Evolutionary conservation across 2,113 vertebrate species (phyloP), one percentile per base, ranked within the genome.

Genomic region (Zosterops hypoxanthus): DNA sequence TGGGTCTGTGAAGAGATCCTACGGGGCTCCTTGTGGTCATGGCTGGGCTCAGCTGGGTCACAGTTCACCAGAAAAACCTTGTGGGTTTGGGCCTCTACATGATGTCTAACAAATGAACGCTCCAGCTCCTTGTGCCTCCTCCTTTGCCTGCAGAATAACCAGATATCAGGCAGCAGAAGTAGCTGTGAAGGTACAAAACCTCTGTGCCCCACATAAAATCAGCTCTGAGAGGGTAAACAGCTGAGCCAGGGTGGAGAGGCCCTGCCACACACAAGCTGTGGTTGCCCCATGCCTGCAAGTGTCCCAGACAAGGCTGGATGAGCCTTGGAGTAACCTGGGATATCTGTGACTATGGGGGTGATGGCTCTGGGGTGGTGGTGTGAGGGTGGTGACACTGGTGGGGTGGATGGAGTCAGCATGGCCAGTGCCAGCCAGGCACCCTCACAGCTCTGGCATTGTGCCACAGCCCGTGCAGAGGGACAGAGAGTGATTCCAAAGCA

Each of bases 1-100:
- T 0, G 3, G 21, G 60, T 18, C 31, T 75, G 56, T 1, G 3
- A 26, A 5, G 47, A 14, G 33, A 17, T 10, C 78, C 49, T 4
- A 0, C 0, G 0, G 57, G 63, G 39, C 34, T 59, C 19, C 71
- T 4, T 0, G 3, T 53, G 41, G 36, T 12, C 21, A 21, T 8
- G 59, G 33, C 55, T 9, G 36, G 69, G 69, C 78, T 94, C 57
- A 29, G 44, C 28, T 34, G 18, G 3, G 28, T n/a, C 63, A 28
- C 49, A 25, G 33, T 17, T 44, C 33, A 21, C 17, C 90, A 56
- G 28, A 60, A 4, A 63, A 44, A 79, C 53, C 49, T 10, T 0
- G 0, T 29, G 69, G 29, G 7, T 6, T 42, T 53, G 31, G 70
- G 47, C 15, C 57, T 56, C 46, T 36, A 29, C 22, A 4, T 7